These are phyloP conservation scores for Lepas anatifera DNA, from an alignment of 2,888 invertebrate species.

Conservation along the genomic window DNA sequence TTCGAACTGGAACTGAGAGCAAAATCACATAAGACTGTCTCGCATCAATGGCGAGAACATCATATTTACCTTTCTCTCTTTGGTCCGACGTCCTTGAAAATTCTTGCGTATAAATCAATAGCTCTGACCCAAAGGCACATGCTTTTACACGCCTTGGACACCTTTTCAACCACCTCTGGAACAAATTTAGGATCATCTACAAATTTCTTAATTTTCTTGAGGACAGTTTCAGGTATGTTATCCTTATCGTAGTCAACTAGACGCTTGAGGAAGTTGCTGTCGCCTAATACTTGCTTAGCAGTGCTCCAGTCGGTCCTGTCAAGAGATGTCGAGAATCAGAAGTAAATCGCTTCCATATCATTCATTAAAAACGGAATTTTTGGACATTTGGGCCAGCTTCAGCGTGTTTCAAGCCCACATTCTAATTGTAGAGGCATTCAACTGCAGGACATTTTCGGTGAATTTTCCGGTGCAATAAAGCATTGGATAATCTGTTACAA, in stretches of 20 bases:
- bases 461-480: no score
- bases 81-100: constrained; percentile 56
- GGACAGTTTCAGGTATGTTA: constrained; percentile 57
- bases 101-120: constrained; percentile 49
- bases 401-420: no score
- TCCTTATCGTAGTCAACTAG: constrained; percentile 73
- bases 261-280: constrained; percentile 61
- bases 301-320: constrained; percentile 61
- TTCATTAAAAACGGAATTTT: no score
- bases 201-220: constrained; percentile 57
- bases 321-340: constrained; percentile 43
- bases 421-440: no score
- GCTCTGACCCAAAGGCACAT: constrained; percentile 92
- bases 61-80: constrained; percentile 58
- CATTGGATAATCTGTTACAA: no score
- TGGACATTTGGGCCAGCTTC: no score
- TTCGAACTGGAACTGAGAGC: no score
- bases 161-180: constrained; percentile 72
- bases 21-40: no score
- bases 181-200: constrained; percentile 82
- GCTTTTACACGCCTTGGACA: constrained; percentile 88
- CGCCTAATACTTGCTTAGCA: constrained; percentile 64
- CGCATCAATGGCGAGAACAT: no score
- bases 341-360: constrained; percentile 52
- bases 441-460: no score